phyloP scores from a whole-genome alignment of 2,113 vertebrate genomes.

The Dipodomys ordii region DNA sequence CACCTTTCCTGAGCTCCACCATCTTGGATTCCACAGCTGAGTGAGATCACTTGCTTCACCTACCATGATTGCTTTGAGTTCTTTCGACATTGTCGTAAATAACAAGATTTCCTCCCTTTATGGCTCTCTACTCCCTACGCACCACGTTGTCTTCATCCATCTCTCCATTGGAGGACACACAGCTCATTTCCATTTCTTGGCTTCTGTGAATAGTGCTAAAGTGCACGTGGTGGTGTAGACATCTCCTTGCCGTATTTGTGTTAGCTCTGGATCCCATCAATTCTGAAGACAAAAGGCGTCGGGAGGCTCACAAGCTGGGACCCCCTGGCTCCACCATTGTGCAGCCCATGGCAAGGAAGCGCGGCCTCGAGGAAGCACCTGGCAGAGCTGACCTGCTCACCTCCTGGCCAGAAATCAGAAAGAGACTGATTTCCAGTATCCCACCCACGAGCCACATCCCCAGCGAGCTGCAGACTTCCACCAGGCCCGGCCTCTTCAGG shows the following conservation, averaged over 20 bases:
- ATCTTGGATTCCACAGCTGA: neutral
- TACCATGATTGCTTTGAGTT: neutral
- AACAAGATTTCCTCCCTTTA: neutral
- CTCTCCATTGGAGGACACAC: no score
- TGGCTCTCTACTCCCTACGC: neutral
- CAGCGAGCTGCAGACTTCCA: neutral
- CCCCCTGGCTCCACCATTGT: neutral
- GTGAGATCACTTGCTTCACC: neutral
- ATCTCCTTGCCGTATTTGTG: neutral
- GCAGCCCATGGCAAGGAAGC: neutral
- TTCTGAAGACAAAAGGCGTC: no score
- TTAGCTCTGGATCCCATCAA: no score
- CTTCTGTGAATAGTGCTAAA: neutral
- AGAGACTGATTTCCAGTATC: neutral
- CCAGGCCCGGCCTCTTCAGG: neutral
- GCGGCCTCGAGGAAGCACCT: neutral
- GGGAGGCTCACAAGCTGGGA: no score
- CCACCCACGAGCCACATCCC: no score
- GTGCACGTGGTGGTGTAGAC: neutral
- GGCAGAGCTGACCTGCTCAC: neutral
- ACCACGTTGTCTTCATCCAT: neutral
- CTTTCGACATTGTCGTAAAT: neutral
- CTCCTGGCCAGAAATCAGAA: neutral
- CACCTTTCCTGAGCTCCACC: neutral
- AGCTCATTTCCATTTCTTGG: no score